Conservation (phyloP, 1,140 invertebrate genomes). For the Myzus persicae region DNA sequence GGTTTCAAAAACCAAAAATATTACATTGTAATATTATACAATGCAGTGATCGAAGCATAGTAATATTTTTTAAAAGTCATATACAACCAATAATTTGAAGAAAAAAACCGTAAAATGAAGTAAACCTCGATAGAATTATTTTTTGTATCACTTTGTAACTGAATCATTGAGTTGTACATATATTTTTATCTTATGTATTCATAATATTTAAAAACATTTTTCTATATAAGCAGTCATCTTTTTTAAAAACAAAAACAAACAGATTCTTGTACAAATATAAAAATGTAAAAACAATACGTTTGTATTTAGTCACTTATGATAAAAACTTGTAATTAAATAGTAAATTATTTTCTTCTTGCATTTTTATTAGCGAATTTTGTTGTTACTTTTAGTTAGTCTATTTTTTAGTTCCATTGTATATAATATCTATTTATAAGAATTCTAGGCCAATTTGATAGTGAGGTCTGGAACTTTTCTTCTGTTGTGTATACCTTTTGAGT, state of each 20-base stretch:
- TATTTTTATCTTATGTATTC: background rate
- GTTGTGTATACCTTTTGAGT: background rate
- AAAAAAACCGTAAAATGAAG: background rate
- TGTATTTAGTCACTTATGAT: background rate
- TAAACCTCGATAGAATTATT: background rate
- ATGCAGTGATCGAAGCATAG: too few relatives aligned
- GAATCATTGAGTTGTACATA: background rate
- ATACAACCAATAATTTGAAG: background rate
- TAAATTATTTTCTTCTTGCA: too few relatives aligned
- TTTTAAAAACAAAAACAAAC: background rate
- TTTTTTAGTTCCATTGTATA: background rate
- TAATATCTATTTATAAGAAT: background rate
- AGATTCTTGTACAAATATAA: background rate
- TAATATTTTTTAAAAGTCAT: too few relatives aligned
- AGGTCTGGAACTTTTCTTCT: background rate
- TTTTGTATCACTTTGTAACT: background rate
- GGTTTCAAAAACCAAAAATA: too few relatives aligned
- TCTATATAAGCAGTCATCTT: background rate
- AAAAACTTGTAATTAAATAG: background rate
- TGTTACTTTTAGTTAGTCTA: background rate
- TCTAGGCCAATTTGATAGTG: background rate
- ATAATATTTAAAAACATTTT: background rate
- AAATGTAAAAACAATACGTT: background rate
- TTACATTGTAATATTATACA: too few relatives aligned
- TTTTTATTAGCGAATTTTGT: background rate